Evolutionary conservation across 2,113 vertebrate species (phyloP).

Genomic region (Reinhardtius hippoglossoides): DNA sequence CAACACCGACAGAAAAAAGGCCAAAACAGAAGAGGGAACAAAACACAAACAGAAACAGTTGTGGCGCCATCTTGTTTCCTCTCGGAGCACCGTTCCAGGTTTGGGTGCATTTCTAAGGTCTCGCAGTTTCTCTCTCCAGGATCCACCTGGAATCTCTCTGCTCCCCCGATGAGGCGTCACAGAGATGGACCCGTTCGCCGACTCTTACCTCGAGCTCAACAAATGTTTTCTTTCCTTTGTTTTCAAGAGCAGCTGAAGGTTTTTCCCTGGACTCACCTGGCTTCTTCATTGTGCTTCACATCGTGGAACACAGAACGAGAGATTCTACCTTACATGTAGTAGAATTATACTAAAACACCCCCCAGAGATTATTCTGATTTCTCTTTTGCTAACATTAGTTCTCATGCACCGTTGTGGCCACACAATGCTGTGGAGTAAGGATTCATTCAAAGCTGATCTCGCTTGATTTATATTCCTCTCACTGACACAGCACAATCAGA

Average conservation of each 20-base stretch:
- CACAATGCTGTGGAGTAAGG: not conserved
- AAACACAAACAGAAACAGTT: no score
- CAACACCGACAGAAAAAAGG: no score
- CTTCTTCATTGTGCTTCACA: not conserved
- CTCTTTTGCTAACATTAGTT: not conserved
- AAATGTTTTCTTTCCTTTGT: not conserved
- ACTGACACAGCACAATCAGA: constrained; percentile 12
- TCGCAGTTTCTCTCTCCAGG: no score
- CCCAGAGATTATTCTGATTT: not conserved
- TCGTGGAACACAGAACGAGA: not conserved
- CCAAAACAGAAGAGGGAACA: no score
- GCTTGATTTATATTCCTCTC: constrained; percentile 46
- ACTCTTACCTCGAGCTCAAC: no score
- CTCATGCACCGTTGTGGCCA: not conserved
- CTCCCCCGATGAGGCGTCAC: no score
- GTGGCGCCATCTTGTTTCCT: no score
- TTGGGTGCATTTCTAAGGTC: no score
- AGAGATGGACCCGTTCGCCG: no score
- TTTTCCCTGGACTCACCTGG: not conserved
- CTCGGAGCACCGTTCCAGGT: no score
- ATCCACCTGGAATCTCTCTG: no score
- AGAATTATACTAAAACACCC: not conserved
- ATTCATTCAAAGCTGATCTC: constrained; percentile 7
- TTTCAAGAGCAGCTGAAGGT: not conserved
- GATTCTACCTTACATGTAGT: no score